Base-by-base conservation (phyloP, 1,140 invertebrate genomes). In the silkworm (Bombyx mori) region DNA sequence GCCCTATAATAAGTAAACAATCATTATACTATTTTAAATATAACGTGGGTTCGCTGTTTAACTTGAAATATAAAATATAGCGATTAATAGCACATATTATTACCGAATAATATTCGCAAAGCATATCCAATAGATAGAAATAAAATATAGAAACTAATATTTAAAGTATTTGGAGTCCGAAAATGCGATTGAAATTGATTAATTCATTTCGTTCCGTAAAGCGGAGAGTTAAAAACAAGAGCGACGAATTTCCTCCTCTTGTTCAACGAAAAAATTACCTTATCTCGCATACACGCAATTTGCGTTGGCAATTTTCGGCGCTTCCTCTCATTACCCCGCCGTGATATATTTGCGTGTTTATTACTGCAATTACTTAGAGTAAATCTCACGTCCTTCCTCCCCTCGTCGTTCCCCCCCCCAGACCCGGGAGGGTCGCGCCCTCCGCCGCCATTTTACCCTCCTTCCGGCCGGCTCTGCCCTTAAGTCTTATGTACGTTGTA, bases 361-460 rank as follows among this genome's bases (percentile, higher is more conserved):
- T 88, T 88, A 89, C 84, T 80, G 88, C 88, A 89, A 89, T 89
- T 89, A 89, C 88, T 89, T 89, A 89, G 81, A 88, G 83, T 89
- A 89, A 89, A 88, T 88, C 88, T 88, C 82, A 82, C 83, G 79
- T 88, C 84, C 88, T 88, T 88, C 83, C 86, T 85, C 73, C 68
- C 65, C 65, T 51, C 68, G 62, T 62, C 64, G 42, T 18, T 42
- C 49, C 10, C 48, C n/a, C n/a, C 50, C 62, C 60, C 62, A 60
- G 67, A 61, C 61, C 59, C 63, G 69, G 72, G 72, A 79, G 81
- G 80, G 80, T 81, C 82, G 80, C 80, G 81, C 81, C 79, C 80
- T 79, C 65, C 67, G 70, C 73, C 79, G 77, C 82, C 80, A 80
- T 85, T 83, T 81, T 78, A 74, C 80, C 82, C 79, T 77, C 80